Evolutionary conservation across 2,113 vertebrate genomes (phyloP).

Genomic region (Hippocampus guttulatus): DNA sequence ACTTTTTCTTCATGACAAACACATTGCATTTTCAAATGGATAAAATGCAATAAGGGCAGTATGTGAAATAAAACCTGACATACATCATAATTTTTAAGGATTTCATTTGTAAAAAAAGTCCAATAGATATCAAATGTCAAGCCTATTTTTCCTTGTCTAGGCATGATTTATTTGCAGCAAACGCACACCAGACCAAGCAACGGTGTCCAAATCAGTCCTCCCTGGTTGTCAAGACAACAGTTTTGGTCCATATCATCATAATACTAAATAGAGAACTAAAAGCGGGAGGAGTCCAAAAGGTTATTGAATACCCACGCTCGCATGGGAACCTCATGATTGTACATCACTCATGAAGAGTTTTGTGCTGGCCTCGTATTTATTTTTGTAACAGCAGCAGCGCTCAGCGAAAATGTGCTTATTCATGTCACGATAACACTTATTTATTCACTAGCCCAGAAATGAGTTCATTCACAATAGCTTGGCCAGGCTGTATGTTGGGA

Average conservation of each 20-base stretch:
- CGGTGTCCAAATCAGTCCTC: slow-evolving; percentile 18
- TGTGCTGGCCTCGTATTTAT: slow-evolving; percentile 31
- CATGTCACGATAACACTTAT: slow-evolving; percentile 22
- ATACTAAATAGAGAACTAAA: background rate
- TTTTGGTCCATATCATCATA: background rate
- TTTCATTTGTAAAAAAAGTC: background rate
- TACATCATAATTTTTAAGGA: background rate
- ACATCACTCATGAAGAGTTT: slow-evolving; percentile 33
- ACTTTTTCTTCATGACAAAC: background rate
- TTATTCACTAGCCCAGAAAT: slow-evolving; percentile 16
- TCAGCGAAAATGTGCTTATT: slow-evolving; percentile 29
- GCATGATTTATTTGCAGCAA: slow-evolving; percentile 7
- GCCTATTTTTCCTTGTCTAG: background rate
- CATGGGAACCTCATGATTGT: slow-evolving; percentile 12
- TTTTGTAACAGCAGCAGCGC: slow-evolving; percentile 25
- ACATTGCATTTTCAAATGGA: background rate
- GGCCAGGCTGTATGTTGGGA: background rate
- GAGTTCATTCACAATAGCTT: slow-evolving; percentile 30
- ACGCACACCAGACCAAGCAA: slow-evolving; percentile 5
- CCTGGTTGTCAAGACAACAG: slow-evolving; percentile 56
- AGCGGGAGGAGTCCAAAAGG: background rate
- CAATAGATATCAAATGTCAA: background rate
- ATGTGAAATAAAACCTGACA: background rate
- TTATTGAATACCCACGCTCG: slow-evolving; percentile 4
- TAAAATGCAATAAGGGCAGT: background rate